These are phyloP conservation scores for Polyploca ridens DNA, from an alignment of 2,888 invertebrate species.

Conservation along the genomic window DNA sequence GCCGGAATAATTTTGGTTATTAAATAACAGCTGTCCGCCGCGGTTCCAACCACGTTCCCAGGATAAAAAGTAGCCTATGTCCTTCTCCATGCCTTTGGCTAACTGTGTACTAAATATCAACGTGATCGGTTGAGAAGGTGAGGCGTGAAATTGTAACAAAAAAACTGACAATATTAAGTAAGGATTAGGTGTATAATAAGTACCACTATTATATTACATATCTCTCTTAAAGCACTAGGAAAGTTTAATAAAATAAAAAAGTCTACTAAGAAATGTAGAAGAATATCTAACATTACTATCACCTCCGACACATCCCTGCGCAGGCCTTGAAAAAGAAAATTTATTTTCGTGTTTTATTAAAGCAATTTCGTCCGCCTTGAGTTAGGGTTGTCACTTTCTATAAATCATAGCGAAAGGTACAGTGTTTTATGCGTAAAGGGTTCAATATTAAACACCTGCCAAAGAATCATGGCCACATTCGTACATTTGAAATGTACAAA, in stretches of 20 bases:
- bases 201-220: no score
- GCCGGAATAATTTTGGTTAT: no score
- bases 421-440: constrained; percentile 13
- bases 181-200: no score
- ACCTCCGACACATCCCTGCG: constrained; percentile 34
- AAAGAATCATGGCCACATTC: background rate
- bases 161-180: no score
- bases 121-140: no score
- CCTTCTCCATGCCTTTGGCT: no score
- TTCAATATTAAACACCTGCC: background rate
- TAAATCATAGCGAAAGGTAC: constrained; percentile 21
- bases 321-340: constrained; percentile 55
- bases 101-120: no score
- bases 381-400: constrained; percentile 43
- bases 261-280: constrained; percentile 31
- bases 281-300: constrained; percentile 49
- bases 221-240: background rate
- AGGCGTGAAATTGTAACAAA: no score
- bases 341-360: constrained; percentile 71
- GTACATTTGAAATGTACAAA: no score
- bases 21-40: no score
- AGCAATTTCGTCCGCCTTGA: constrained; percentile 52
- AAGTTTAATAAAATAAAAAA: background rate
- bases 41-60: no score
- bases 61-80: no score